Evolutionary conservation across 2,113 vertebrate species (phyloP).

Genomic region (Rhynchopsitta pachyrhyncha): DNA sequence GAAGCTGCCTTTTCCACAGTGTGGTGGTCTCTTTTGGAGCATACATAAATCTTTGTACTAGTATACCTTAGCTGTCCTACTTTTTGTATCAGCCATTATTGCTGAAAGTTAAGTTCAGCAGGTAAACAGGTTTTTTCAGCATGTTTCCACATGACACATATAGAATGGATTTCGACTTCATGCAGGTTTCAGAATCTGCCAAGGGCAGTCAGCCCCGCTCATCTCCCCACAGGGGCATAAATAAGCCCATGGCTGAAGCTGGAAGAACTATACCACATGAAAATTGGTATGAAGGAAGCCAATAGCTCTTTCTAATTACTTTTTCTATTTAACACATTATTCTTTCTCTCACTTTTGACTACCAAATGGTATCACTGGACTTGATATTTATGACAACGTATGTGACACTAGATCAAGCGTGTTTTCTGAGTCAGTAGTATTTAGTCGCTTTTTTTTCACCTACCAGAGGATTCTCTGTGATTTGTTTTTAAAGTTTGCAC

Average conservation of each 20-base stretch:
- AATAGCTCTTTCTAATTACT: not conserved
- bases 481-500: not conserved
- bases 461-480: not conserved
- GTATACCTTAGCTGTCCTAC: not conserved
- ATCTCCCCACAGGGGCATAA: accelerated
- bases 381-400: not conserved
- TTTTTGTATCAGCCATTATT: not conserved
- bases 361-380: not conserved
- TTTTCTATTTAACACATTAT: not conserved
- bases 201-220: not conserved
- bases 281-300: accelerated
- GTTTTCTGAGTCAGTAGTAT: not conserved
- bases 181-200: accelerated
- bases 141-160: accelerated
- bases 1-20: accelerated
- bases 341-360: not conserved
- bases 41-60: accelerated
- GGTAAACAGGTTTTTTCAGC: not conserved
- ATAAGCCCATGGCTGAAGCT: accelerated
- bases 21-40: not conserved
- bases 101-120: not conserved
- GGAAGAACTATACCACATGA: accelerated
- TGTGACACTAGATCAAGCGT: not conserved
- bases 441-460: not conserved
- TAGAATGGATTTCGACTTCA: not conserved